Evolutionary conservation across 2,888 invertebrate species (phyloP).

Genomic region (Synergus japonicus): DNA sequence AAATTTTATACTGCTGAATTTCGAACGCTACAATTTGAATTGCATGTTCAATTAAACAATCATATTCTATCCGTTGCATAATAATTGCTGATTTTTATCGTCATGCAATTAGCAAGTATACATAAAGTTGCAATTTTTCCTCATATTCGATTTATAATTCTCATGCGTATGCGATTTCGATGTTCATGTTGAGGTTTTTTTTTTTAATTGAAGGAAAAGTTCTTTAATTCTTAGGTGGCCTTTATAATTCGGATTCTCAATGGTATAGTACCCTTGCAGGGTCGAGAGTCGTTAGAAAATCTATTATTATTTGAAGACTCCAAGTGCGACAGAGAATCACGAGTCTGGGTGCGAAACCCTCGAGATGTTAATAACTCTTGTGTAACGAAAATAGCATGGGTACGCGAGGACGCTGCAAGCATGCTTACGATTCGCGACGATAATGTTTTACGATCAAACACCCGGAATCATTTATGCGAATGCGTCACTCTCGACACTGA

Average conservation of each 20-base stretch:
- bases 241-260: background rate
- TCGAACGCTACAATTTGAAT: background rate
- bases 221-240: background rate
- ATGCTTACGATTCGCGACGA: background rate
- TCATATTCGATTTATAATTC: background rate
- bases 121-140: background rate
- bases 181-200: background rate
- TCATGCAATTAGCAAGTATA: background rate
- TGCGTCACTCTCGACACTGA: background rate
- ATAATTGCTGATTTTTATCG: background rate
- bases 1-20: background rate
- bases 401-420: constrained; percentile 48
- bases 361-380: constrained; percentile 62
- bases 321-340: constrained; percentile 34
- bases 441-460: constrained; percentile 12
- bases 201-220: background rate
- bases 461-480: background rate
- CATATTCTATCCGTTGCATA: background rate
- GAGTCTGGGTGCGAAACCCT: constrained; percentile 50
- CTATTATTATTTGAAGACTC: constrained; percentile 53
- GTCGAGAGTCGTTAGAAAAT: constrained; percentile 51
- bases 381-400: constrained; percentile 62
- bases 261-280: constrained; percentile 23
- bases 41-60: background rate
- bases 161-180: background rate